A percentile compares a stretch with the other conserved stretches of the same genome.
Conservation (phyloP, 2,797 vertebrate genomes). For the Pelochelys cantorii region DNA sequence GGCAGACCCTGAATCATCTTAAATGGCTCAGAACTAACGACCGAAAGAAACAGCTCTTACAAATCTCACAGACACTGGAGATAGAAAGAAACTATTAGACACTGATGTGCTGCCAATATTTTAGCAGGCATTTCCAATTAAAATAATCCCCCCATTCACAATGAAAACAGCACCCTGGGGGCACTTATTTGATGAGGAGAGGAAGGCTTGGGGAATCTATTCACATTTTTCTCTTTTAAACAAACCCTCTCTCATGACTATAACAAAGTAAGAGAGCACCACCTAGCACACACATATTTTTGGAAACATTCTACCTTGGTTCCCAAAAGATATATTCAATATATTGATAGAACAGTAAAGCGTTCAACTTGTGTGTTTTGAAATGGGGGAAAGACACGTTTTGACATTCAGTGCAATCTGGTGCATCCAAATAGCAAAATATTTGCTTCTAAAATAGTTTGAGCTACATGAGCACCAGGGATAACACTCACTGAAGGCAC, state of each 20-base stretch:
- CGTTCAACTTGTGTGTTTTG: background rate
- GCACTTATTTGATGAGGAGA: background rate
- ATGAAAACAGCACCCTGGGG: background rate
- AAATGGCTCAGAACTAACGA: background rate
- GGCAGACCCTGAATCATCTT: background rate
- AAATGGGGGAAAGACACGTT: background rate
- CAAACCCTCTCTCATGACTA: background rate
- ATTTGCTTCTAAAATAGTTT: slow-evolving; percentile 31
- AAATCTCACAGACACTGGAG: background rate
- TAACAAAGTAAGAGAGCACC: background rate
- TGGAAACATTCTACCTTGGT: background rate
- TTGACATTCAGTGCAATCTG: slow-evolving; percentile 33
- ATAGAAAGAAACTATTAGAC: background rate
- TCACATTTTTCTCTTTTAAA: background rate
- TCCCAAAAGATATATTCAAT: background rate
- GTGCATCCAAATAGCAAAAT: slow-evolving; percentile 31
- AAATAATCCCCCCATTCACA: background rate
- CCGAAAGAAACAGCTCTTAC: background rate
- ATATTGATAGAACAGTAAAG: background rate
- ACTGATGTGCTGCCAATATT: background rate
- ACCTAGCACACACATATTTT: background rate
- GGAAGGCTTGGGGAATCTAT: background rate
- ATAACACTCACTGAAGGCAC: background rate
- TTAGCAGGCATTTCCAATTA: background rate
- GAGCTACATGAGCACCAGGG: slow-evolving; percentile 10